phyloP scores from a whole-genome alignment of 2,113 vertebrate species.

The Toxostoma redivivum region DNA sequence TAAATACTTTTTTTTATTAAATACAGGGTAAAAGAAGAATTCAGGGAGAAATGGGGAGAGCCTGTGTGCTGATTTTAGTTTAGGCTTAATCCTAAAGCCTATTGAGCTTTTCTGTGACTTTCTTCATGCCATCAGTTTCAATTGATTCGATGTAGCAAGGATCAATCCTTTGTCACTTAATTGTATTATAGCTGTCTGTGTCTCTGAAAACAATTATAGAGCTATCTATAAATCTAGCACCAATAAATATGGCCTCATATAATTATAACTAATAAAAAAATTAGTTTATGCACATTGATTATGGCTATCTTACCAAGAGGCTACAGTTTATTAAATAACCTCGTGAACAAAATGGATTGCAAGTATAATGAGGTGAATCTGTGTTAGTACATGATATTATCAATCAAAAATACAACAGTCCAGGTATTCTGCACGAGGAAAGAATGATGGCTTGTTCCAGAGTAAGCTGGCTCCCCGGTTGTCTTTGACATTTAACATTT shows the following conservation, averaged over 20 bases:
- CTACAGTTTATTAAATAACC: slow-evolving; percentile 34
- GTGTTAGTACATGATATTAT: slow-evolving; percentile 11
- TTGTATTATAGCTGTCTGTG: slow-evolving; percentile 21
- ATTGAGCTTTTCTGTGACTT: not conserved
- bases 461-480: not conserved
- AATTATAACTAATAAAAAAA: slow-evolving; percentile 60
- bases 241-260: slow-evolving; percentile 21
- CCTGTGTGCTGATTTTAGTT: not conserved
- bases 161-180: slow-evolving; percentile 56
- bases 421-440: not conserved
- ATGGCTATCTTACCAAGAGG: not conserved
- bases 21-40: not conserved
- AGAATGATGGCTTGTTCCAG: not conserved
- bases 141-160: slow-evolving; percentile 38
- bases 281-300: slow-evolving; percentile 44
- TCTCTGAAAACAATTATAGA: slow-evolving; percentile 47
- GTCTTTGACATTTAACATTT: not conserved
- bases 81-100: not conserved
- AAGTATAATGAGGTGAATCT: slow-evolving; percentile 24
- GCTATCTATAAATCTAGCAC: slow-evolving; percentile 24
- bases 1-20: not conserved
- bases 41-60: not conserved
- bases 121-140: not conserved
- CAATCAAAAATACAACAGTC: not conserved
- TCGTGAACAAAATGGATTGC: not conserved